Evolutionary conservation across 2,113 vertebrate species (phyloP).

Genomic region (Coptodon rendalli): DNA sequence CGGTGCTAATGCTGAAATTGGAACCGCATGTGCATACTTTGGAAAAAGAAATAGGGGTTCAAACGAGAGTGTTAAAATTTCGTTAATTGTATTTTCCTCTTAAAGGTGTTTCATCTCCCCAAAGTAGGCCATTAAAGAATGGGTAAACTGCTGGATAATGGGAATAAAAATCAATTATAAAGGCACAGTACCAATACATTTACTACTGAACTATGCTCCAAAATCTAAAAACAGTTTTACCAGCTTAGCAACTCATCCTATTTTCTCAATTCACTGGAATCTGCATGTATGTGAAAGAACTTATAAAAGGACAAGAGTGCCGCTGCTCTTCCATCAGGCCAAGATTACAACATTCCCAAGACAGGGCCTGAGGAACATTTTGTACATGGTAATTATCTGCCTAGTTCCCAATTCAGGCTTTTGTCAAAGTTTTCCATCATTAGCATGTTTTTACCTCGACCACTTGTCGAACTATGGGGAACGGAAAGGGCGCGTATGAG

Average conservation of each 20-base stretch:
- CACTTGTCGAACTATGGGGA: background rate
- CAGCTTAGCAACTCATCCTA: background rate
- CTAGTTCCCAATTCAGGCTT: background rate
- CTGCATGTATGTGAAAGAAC: background rate
- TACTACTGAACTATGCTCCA: background rate
- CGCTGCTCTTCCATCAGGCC: background rate
- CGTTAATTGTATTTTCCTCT: constrained; percentile 55
- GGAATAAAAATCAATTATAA: background rate
- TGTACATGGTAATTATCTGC: background rate
- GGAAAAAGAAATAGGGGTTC: constrained; percentile 56
- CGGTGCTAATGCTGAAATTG: constrained; percentile 26
- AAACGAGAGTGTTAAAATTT: constrained; percentile 53
- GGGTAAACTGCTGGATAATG: constrained; percentile 7
- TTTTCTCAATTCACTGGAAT: background rate
- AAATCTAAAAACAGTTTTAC: background rate
- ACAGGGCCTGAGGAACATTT: background rate
- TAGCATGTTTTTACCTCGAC: background rate
- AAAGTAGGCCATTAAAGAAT: constrained; percentile 24
- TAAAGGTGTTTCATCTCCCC: constrained; percentile 32
- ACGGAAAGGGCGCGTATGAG: background rate
- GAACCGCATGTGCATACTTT: constrained; percentile 62
- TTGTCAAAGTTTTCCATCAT: background rate
- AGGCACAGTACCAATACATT: background rate
- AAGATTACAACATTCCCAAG: background rate
- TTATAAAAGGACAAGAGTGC: background rate